Evolutionary conservation across 2,113 vertebrate genomes (phyloP).

Genomic region (Aix galericulata): DNA sequence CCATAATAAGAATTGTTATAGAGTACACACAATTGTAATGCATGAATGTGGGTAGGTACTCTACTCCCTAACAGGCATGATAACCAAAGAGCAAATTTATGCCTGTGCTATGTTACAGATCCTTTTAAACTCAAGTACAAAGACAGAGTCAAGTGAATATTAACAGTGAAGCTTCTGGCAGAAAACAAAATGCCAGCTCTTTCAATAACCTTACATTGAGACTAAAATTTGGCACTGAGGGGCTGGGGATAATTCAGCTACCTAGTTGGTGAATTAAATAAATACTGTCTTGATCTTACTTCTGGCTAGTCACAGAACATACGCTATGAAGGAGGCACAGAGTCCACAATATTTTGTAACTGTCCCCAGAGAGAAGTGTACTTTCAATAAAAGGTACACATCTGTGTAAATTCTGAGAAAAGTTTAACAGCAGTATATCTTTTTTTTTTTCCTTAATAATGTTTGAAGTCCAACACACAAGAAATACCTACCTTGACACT

Average conservation of each 20-base stretch:
- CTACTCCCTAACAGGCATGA: neutral
- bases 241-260: neutral
- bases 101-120: neutral
- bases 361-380: neutral
- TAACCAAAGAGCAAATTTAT: neutral
- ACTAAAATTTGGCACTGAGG: neutral
- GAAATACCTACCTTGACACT: constrained; percentile 71
- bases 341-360: neutral
- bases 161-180: neutral
- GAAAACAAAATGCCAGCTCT: neutral
- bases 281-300: neutral
- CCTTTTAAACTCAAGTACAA: neutral
- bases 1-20: neutral
- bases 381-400: neutral
- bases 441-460: neutral
- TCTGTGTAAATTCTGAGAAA: neutral
- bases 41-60: fast-evolving
- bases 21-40: neutral
- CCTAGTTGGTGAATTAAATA: neutral
- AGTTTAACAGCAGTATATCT: neutral
- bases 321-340: neutral
- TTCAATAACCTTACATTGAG: neutral
- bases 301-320: neutral
- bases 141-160: neutral
- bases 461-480: neutral